Evolutionary conservation across 2,888 invertebrate genomes (phyloP), one percentile per base, ranked within the genome.

Genomic region (Euproctis similis): DNA sequence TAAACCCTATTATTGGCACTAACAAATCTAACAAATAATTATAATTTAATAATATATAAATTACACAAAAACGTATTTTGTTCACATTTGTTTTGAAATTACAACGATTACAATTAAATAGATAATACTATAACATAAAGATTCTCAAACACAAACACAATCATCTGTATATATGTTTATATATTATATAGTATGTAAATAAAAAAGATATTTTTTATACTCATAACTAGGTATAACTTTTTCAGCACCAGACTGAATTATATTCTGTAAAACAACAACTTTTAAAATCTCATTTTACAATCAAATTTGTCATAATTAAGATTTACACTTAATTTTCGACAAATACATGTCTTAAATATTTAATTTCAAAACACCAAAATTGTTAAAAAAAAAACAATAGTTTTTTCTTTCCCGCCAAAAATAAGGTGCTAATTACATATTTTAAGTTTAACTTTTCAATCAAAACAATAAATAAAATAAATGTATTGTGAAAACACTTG

Each of bases 1-100:
- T 77, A 76, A 74, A 72, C 63, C 65, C 72, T 77, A 77, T 65
- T 68, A 77, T 82, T 84, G 82, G 84, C 84, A 84, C 82, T 78
- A 82, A 81, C 59, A 77, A 72, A 80, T 72, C 67, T 80, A 82
- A n/a, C n/a, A n/a, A n/a, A n/a, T n/a, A n/a, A 72, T 75, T 73
- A 68, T 66, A 63, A 60, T 69, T 57, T 54, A 59, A 72, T 66
- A n/a, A n/a, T n/a, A n/a, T 14, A 14, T 6, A 14, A 14, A 50
- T 52, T 53, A n/a, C n/a, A n/a, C n/a, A n/a, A n/a, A n/a, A n/a
- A n/a, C n/a, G n/a, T n/a, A n/a, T n/a, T n/a, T n/a, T n/a, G 50
- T 49, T 42, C 46, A 44, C 49, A 59, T 57, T 55, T 56, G 10
- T 39, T 57, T 62, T 48, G 42, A 39, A 62, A 62, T 58, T 40